Conservation (phyloP, 2,888 invertebrate species). For the Stratiomys singularior region DNA sequence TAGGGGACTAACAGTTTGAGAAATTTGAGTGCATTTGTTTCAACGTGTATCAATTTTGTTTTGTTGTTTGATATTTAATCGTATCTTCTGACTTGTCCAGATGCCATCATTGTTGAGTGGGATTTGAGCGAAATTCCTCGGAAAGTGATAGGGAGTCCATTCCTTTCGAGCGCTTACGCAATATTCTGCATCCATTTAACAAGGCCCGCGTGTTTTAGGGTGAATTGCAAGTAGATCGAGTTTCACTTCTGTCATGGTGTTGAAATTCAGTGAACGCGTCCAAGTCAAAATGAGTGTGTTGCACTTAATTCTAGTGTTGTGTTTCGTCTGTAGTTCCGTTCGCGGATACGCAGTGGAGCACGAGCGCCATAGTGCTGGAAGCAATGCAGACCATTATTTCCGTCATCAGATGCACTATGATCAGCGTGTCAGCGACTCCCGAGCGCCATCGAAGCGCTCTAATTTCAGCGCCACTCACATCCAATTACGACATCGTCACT, state of each 20-base stretch:
- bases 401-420: conserved; percentile 57
- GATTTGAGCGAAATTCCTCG: conserved; percentile 10
- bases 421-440: conserved; percentile 56
- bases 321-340: not conserved
- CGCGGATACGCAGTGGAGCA: conserved; percentile 14
- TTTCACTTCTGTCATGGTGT: not conserved
- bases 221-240: not conserved
- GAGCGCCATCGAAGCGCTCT: conserved; percentile 50
- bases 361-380: conserved; percentile 1
- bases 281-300: conserved; percentile 31
- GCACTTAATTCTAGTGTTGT: conserved; percentile 1
- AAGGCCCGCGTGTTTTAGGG: conserved; percentile 18
- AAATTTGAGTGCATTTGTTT: not conserved
- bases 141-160: not conserved
- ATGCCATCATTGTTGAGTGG: not conserved
- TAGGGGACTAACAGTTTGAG: not conserved
- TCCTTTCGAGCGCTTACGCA: not conserved
- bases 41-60: conserved; percentile 13
- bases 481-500: conserved; percentile 53
- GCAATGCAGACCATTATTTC: conserved; percentile 54
- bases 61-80: not conserved
- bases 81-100: not conserved
- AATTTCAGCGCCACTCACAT: conserved; percentile 39
- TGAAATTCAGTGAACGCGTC: conserved; percentile 20
- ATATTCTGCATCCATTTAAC: conserved; percentile 10